phyloP scores from a whole-genome alignment of 2,888 invertebrate species.

The Melanostoma scalare region DNA sequence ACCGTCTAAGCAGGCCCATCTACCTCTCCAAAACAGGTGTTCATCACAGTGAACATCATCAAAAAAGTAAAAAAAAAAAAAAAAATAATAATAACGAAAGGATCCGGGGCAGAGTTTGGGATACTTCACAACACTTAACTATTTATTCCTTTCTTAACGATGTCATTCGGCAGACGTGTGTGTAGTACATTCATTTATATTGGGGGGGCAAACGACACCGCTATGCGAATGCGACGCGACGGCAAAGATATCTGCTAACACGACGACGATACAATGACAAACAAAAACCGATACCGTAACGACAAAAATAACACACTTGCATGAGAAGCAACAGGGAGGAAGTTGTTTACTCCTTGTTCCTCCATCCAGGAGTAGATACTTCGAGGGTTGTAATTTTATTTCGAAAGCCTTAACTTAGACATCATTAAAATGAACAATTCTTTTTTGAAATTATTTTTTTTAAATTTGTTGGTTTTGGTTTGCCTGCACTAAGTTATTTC shows the following conservation, averaged over 20 bases:
- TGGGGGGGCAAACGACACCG: conserved; percentile 5
- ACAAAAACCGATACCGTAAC: conserved; percentile 22
- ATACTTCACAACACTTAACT: conserved; percentile 32
- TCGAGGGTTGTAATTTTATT: too few relatives aligned
- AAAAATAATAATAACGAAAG: neutral
- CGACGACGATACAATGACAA: neutral
- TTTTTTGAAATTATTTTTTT: neutral
- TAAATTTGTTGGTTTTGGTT: conserved; percentile 8
- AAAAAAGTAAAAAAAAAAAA: neutral
- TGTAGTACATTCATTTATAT: neutral
- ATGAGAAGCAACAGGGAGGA: conserved; percentile 39
- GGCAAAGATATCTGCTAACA: neutral
- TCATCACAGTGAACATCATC: conserved; percentile 55
- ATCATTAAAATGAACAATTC: conserved; percentile 11
- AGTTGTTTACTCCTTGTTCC: conserved; percentile 15
- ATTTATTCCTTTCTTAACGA: conserved; percentile 9
- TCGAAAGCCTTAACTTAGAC: too few relatives aligned
- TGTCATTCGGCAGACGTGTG: conserved; percentile 17
- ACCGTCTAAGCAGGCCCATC: conserved; percentile 20
- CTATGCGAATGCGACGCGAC: conserved; percentile 3
- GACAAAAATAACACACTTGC: conserved; percentile 33
- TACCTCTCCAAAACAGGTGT: conserved; percentile 53
- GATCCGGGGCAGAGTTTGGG: neutral
- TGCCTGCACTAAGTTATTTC: conserved; percentile 37
- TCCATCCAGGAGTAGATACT: conserved; percentile 10